Conservation (phyloP, 2,113 vertebrate species). For the Leucopsar rothschildi region DNA sequence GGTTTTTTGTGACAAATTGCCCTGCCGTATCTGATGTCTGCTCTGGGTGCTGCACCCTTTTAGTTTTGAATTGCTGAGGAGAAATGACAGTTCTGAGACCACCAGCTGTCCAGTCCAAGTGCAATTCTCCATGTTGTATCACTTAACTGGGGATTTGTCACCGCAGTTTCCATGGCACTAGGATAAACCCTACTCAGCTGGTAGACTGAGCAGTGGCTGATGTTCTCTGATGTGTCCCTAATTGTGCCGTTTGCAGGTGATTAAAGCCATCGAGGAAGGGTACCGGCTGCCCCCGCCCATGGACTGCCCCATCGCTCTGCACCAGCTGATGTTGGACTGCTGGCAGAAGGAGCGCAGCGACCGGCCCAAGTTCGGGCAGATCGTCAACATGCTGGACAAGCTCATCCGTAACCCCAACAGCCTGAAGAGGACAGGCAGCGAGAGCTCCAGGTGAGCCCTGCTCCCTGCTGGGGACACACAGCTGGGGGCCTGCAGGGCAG, state of each 20-base stretch:
- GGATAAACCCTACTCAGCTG: not conserved
- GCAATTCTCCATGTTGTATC: not conserved
- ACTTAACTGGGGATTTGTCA: not conserved
- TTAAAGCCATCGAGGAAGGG: constrained; percentile 97
- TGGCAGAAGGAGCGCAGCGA: constrained; percentile 96
- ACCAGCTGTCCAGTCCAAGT: not conserved
- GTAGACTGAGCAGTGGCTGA: not conserved
- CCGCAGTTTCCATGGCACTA: not conserved
- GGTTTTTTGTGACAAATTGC: not conserved
- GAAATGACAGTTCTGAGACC: not conserved
- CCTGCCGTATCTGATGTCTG: not conserved
- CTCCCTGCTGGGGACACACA: not conserved
- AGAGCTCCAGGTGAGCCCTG: constrained; percentile 81
- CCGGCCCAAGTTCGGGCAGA: constrained; percentile 96
- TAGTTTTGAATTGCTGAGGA: not conserved
- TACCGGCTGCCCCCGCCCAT: constrained; percentile 95
- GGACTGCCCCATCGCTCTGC: constrained; percentile 95
- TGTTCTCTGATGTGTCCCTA: not conserved
- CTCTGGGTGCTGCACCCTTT: not conserved
- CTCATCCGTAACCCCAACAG: constrained; percentile 97
- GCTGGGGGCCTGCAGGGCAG: not conserved
- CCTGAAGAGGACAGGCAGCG: constrained; percentile 91
- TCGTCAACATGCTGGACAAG: constrained; percentile 99
- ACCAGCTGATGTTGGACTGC: constrained; percentile 98
- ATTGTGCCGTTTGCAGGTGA: constrained; percentile 79